Evolutionary conservation across 2,888 invertebrate genomes (phyloP).

Genomic region (Meteorus cinctellus): DNA sequence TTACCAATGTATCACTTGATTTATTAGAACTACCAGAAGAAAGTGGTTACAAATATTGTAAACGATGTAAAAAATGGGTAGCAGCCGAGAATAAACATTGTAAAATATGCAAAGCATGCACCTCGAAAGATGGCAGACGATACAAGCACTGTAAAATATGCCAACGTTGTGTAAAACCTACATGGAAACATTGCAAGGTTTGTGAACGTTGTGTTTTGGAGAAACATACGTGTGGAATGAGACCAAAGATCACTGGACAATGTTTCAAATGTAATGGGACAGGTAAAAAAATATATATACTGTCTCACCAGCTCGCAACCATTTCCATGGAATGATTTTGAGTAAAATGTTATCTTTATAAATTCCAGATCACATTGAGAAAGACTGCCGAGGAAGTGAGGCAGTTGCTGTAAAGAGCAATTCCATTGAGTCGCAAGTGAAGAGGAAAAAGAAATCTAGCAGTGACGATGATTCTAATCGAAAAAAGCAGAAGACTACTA

Average conservation of each 20-base stretch:
- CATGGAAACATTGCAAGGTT: constrained; percentile 84
- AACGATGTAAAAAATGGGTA: constrained; percentile 82
- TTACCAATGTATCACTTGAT: constrained; percentile 83
- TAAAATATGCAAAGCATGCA: constrained; percentile 80
- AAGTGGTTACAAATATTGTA: constrained; percentile 84
- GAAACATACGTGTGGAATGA: constrained; percentile 75
- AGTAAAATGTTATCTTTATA: background rate
- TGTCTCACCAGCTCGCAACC: background rate
- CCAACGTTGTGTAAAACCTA: constrained; percentile 87
- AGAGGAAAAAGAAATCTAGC: constrained; percentile 40
- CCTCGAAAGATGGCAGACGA: constrained; percentile 83
- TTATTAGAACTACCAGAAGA: constrained; percentile 75
- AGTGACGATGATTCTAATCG: constrained; percentile 6
- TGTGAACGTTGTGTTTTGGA: constrained; percentile 81
- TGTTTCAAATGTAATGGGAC: constrained; percentile 63
- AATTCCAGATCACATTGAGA: constrained; percentile 60
- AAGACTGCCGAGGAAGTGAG: constrained; percentile 53
- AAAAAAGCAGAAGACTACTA: constrained; percentile 38
- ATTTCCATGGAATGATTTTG: background rate
- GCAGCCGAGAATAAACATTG: constrained; percentile 84
- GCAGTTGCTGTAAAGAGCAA: background rate
- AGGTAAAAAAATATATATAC: constrained; percentile 50
- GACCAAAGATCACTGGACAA: constrained; percentile 59
- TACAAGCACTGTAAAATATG: constrained; percentile 82
- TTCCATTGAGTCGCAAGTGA: constrained; percentile 33